These are phyloP conservation scores for Oreochromis grahami DNA, from an alignment of 2,797 vertebrate genomes.

Conservation along the genomic window DNA sequence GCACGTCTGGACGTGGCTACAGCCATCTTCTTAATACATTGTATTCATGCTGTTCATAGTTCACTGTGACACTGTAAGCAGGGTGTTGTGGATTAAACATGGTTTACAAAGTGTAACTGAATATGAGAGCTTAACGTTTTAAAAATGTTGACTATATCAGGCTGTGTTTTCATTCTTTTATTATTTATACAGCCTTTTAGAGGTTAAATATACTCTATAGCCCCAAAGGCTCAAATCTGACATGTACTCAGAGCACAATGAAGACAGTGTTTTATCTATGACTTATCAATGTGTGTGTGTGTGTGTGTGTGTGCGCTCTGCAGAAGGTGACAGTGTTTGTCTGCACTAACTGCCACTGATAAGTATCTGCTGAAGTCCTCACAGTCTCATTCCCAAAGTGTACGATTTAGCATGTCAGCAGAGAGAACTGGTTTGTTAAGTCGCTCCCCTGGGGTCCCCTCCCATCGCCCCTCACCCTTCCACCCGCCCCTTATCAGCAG, in stretches of 20 bases:
- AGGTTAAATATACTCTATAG: not conserved
- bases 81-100: not conserved
- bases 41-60: not conserved
- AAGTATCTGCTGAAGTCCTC: slow-evolving; percentile 76
- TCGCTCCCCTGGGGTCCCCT: not conserved
- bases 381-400: slow-evolving; percentile 65
- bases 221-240: not conserved
- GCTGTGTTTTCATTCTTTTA: not conserved
- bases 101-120: not conserved
- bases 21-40: fast-evolving
- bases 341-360: slow-evolving; percentile 68
- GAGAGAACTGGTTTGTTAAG: slow-evolving; percentile 55
- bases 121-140: not conserved
- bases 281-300: not conserved
- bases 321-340: slow-evolving; percentile 62
- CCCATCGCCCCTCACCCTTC: not conserved
- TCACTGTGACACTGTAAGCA: not conserved
- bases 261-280: not conserved
- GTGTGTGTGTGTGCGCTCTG: slow-evolving; percentile 7
- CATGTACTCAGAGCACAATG: not conserved
- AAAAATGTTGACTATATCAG: fast-evolving
- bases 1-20: not conserved
- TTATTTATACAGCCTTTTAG: not conserved
- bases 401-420: slow-evolving; percentile 74
- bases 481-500: slow-evolving; percentile 32